These are phyloP conservation scores for Drosophila percnosoma DNA, from an alignment of 2,888 invertebrate genomes.

Conservation along the genomic window DNA sequence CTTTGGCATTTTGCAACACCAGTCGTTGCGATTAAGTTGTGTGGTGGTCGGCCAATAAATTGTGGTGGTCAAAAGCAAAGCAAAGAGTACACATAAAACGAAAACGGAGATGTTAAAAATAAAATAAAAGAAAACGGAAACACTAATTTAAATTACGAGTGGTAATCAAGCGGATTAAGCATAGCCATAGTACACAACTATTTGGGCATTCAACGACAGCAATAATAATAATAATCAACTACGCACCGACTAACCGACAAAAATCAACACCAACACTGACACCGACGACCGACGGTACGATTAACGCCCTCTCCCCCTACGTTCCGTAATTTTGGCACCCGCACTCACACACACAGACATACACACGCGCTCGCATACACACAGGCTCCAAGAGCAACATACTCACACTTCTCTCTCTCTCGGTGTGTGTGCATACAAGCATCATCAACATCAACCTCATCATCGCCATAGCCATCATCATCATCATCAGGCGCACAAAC, in stretches of 20 bases:
- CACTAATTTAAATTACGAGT: slow-evolving; percentile 71
- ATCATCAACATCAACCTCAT: slow-evolving; percentile 26
- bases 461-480: slow-evolving; percentile 11
- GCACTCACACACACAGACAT: slow-evolving; percentile 28
- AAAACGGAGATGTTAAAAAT: slow-evolving; percentile 71
- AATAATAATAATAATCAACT: slow-evolving; percentile 54
- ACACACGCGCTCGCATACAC: slow-evolving; percentile 16
- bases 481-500: slow-evolving; percentile 44
- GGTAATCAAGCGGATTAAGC: slow-evolving; percentile 66
- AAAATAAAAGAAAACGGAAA: slow-evolving; percentile 67
- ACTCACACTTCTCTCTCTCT: slow-evolving; percentile 15
- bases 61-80: slow-evolving; percentile 68
- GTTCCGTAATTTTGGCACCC: slow-evolving; percentile 62
- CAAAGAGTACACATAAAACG: slow-evolving; percentile 71
- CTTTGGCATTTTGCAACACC: slow-evolving; percentile 49
- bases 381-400: slow-evolving; percentile 7
- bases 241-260: slow-evolving; percentile 64
- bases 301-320: slow-evolving; percentile 55
- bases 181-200: slow-evolving; percentile 45
- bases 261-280: slow-evolving; percentile 49
- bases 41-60: slow-evolving; percentile 62
- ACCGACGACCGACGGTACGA: slow-evolving; percentile 62
- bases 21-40: slow-evolving; percentile 48
- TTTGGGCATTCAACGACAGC: slow-evolving; percentile 46
- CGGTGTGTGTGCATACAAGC: slow-evolving; percentile 23